phyloP scores from a whole-genome alignment of 2,113 vertebrate species.

The pig (Sus scrofa) region T2T-Sscrofa CM000814.6:111277501-111278000 shows the following conservation, averaged over 20 bases:
- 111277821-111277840: conserved; percentile 45
- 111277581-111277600: background rate
- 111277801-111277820: background rate
- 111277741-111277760: background rate
- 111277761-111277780: background rate
- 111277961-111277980: too few species aligned
- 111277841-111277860: background rate
- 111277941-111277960: background rate
- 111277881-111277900: background rate
- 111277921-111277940: background rate
- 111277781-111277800: background rate
- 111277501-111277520: conserved; percentile 1
- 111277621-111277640: background rate
- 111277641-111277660: background rate
- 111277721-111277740: background rate
- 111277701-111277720: background rate
- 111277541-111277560: background rate
- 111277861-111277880: background rate
- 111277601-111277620: background rate
- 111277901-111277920: background rate
- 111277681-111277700: background rate
- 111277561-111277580: background rate
- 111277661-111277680: background rate
- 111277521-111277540: background rate
- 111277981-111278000: too few species aligned